Percentiles rank a stretch among this genome's conserved stretches.
Evolutionary conservation across 2,888 invertebrate genomes (phyloP).

Genomic region (Tachina fera): DNA sequence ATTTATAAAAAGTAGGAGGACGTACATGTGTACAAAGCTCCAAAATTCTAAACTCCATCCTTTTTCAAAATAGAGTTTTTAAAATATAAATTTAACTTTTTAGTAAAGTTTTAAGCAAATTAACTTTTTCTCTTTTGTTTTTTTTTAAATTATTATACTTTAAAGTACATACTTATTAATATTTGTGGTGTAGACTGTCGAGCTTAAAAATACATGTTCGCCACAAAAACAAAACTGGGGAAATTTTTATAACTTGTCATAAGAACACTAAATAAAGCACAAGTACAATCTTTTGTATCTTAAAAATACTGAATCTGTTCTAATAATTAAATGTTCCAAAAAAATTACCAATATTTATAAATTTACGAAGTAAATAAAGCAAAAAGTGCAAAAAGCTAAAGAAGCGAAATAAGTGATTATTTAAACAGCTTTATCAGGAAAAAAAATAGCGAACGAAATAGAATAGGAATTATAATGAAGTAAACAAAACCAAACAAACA

Average conservation of each 20-base stretch:
- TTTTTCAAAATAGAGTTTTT: not conserved
- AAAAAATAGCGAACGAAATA: constrained; percentile 34
- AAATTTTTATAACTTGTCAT: constrained; percentile 27
- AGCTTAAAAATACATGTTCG: constrained; percentile 22
- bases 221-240: constrained; percentile 18
- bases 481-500: constrained; percentile 50
- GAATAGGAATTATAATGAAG: constrained; percentile 48
- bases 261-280: constrained; percentile 4
- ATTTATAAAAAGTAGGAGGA: not conserved
- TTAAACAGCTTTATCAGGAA: constrained; percentile 75
- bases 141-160: not conserved
- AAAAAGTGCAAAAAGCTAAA: constrained; percentile 30
- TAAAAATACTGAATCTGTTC: constrained; percentile 20
- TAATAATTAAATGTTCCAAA: constrained; percentile 32
- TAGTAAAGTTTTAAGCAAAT: not conserved
- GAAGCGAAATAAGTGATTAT: constrained; percentile 71
- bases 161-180: not conserved
- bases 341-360: constrained; percentile 40
- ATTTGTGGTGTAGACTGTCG: constrained; percentile 49
- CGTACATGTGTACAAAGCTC: not conserved
- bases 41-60: not conserved
- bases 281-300: constrained; percentile 17
- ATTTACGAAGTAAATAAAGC: constrained; percentile 50
- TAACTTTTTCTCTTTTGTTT: constrained; percentile 17
- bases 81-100: constrained; percentile 1